A percentile compares a stretch with the other conserved stretches of the same genome.
Evolutionary conservation across 2,888 invertebrate genomes (phyloP).

Genomic region (Oligia latruncula): DNA sequence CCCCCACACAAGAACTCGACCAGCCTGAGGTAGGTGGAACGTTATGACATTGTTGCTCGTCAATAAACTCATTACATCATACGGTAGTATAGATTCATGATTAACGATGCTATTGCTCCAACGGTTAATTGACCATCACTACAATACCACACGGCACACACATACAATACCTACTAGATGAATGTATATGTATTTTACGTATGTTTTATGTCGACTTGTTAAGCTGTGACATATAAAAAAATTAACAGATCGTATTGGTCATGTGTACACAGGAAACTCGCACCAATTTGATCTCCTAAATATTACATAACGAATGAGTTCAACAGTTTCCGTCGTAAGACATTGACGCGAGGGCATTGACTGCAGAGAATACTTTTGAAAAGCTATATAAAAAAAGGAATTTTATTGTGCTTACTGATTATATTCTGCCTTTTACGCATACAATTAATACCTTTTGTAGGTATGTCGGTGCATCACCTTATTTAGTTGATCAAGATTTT

Average conservation of each 20-base stretch:
- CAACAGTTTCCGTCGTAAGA: conserved; percentile 11
- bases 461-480: conserved; percentile 8
- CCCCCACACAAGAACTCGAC: conserved; percentile 87
- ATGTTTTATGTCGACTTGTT: conserved; percentile 21
- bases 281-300: conserved; percentile 17
- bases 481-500: conserved; percentile 18
- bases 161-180: not conserved
- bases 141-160: conserved; percentile 2
- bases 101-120: conserved; percentile 24
- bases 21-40: conserved; percentile 82
- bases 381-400: not conserved
- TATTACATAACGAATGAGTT: conserved; percentile 16
- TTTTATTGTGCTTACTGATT: not conserved
- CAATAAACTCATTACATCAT: conserved; percentile 25
- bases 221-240: conserved; percentile 21
- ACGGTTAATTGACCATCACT: conserved; percentile 30
- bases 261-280: conserved; percentile 20
- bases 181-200: conserved; percentile 4
- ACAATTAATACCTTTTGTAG: not conserved
- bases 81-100: conserved; percentile 6
- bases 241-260: conserved; percentile 18
- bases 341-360: conserved; percentile 8
- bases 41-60: conserved; percentile 16
- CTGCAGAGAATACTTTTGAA: not conserved
- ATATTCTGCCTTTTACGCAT: not conserved